A percentile compares a stretch with the other conserved stretches of the same genome.
Evolutionary conservation across 1,140 invertebrate genomes (phyloP).

Genomic region (Aplysia californica): DNA sequence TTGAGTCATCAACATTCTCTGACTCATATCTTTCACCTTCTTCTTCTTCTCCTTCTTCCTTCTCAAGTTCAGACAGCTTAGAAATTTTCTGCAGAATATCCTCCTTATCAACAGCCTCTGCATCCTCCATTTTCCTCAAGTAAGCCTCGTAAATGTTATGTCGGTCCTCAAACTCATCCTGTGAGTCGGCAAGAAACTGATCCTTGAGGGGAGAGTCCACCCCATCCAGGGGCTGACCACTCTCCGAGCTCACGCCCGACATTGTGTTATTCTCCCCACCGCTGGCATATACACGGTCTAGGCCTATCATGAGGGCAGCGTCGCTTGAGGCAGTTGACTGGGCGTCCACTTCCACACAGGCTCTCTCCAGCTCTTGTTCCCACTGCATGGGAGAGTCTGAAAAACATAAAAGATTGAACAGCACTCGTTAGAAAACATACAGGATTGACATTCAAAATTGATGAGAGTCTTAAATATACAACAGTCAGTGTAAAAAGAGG

Average conservation of each 20-base stretch:
- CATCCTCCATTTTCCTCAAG: slow-evolving; percentile 11
- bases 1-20: not conserved
- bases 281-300: slow-evolving; percentile 21
- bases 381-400: slow-evolving; percentile 24
- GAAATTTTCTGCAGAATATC: not conserved
- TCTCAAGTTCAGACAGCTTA: not conserved
- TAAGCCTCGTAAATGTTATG: slow-evolving; percentile 6
- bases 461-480: too few relatives aligned
- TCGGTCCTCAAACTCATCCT: slow-evolving; percentile 21
- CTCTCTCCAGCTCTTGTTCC: slow-evolving; percentile 26
- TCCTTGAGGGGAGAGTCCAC: not conserved
- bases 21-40: slow-evolving; percentile 13
- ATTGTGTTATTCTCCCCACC: slow-evolving; percentile 40
- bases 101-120: not conserved
- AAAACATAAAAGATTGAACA: slow-evolving; percentile 6
- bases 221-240: slow-evolving; percentile 15
- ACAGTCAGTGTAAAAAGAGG: too few relatives aligned
- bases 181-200: slow-evolving; percentile 24
- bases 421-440: not conserved
- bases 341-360: slow-evolving; percentile 24
- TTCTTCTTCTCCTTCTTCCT: not conserved
- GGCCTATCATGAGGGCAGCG: slow-evolving; percentile 31
- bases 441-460: too few relatives aligned
- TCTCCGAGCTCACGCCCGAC: slow-evolving; percentile 42
- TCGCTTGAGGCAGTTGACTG: slow-evolving; percentile 42